Evolutionary conservation across 2,888 invertebrate genomes (phyloP), one percentile per base, ranked within the genome.

Genomic region (Heteropelma amictum): DNA sequence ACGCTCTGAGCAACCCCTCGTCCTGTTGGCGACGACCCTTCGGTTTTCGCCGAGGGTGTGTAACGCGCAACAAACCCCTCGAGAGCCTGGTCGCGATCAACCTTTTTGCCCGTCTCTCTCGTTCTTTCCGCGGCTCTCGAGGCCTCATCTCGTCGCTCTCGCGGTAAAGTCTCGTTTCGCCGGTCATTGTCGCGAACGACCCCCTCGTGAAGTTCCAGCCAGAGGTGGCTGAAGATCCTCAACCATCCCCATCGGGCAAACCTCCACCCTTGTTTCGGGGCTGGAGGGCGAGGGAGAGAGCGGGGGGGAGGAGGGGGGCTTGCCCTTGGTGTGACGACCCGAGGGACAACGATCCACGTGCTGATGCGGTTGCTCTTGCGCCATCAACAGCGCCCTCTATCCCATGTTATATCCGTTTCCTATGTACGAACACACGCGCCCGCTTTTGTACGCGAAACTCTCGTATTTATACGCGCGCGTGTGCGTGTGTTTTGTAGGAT

Each of bases 381-480:
- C n/a, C n/a, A n/a, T n/a, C 72, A 79, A 75, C 76, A 77, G 75
- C 75, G 72, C 74, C 69, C 72, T 70, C 72, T 72, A 78, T 78
- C 76, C 75, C 75, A 71, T 72, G 67, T 70, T 70, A 75, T 72
- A 78, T 78, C 76, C 75, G 76, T 65, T 77, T 64, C 42, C 60
- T 23, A 42, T 42, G 10, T 21, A 23, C 17, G 4, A n/a, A 14
- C 1, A 26, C 12, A 23, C 8, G 3, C 12, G 7, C 12, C 21
- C 14, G 8, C 23, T 8, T 14, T 28, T 26, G 3, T 21, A 4
- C 23, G 1, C 6, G 6, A 2, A 30, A 8, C 5, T 10, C 6
- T 30, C 6, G 12, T 7, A 28, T 42, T 10, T 30, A 45, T 14
- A 23, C 17, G 6, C 5, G 14, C 17, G 17, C n/a, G 26, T 26